Evolutionary conservation across 1,140 invertebrate species (phyloP).

Genomic region (Hycleus cichorii): DNA sequence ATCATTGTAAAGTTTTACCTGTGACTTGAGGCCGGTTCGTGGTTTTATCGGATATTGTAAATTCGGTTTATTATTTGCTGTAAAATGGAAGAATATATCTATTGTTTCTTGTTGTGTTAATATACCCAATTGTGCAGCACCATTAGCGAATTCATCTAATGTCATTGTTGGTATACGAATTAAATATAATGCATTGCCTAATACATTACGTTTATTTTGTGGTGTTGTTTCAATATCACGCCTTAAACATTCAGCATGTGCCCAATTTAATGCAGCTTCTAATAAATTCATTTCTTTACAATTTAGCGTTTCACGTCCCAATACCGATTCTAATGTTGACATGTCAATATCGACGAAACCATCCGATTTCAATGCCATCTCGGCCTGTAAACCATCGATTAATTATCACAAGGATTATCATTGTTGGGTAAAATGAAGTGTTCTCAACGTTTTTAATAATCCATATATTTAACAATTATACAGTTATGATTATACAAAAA

Average conservation of each 20-base stretch:
- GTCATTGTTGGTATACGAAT: conserved; percentile 86
- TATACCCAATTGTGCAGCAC: conserved; percentile 80
- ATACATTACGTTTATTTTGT: conserved; percentile 60
- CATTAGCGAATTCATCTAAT: conserved; percentile 85
- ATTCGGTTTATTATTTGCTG: conserved; percentile 72
- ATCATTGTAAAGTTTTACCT: conserved; percentile 45
- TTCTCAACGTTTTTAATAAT: conserved; percentile 31
- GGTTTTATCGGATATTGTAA: conserved; percentile 74
- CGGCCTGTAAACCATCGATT: conserved; percentile 70
- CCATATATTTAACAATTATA: conserved; percentile 40
- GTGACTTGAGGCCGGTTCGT: conserved; percentile 78
- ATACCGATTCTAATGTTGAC: conserved; percentile 78
- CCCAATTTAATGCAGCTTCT: conserved; percentile 85
- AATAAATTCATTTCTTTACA: conserved; percentile 86
- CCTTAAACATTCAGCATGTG: conserved; percentile 72
- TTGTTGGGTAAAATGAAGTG: background rate
- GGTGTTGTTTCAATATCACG: conserved; percentile 70
- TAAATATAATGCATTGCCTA: conserved; percentile 69
- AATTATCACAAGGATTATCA: no score
- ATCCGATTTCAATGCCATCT: conserved; percentile 88
- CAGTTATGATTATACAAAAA: conserved; percentile 19
- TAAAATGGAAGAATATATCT: conserved; percentile 86
- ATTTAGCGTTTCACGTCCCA: conserved; percentile 82
- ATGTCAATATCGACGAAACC: conserved; percentile 89
- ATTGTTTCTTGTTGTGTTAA: conserved; percentile 84